Evolutionary conservation across 2,797 vertebrate species (phyloP).

Genomic region (Taenioides sp.): DNA sequence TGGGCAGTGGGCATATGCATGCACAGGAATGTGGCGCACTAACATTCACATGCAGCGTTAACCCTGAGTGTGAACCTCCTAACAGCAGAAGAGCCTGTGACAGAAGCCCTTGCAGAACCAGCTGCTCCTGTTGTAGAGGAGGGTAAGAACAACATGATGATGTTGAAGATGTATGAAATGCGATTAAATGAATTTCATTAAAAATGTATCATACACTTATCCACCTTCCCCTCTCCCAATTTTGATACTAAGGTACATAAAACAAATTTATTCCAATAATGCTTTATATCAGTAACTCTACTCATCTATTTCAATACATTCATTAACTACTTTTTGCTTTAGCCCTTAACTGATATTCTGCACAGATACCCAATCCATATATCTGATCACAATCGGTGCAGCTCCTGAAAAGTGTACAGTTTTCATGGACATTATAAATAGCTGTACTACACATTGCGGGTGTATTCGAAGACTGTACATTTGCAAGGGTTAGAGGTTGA

Average conservation of each 20-base stretch:
- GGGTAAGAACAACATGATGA: conserved; percentile 1
- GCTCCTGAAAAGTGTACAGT: too few species aligned
- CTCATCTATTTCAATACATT: too few species aligned
- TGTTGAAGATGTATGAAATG: not conserved
- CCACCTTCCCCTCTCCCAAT: not conserved
- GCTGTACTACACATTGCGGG: too few species aligned
- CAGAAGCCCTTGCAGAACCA: not conserved
- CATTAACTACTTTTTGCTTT: too few species aligned
- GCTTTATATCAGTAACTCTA: not conserved
- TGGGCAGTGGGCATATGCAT: not conserved
- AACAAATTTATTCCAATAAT: too few species aligned
- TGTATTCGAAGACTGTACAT: too few species aligned
- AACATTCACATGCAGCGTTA: not conserved
- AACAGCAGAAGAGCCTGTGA: conserved; percentile 6
- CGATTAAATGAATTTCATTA: not conserved
- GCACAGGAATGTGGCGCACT: not conserved
- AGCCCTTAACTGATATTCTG: too few species aligned
- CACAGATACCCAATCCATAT: too few species aligned
- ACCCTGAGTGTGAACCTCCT: not conserved
- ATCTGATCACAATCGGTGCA: too few species aligned
- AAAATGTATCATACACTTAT: not conserved
- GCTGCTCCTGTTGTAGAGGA: conserved; percentile 4
- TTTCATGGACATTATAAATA: too few species aligned
- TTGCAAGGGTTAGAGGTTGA: too few species aligned
- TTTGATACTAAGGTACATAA: not conserved